Conservation (phyloP, 2,797 vertebrate species). For the Sebastes cheni region DNA sequence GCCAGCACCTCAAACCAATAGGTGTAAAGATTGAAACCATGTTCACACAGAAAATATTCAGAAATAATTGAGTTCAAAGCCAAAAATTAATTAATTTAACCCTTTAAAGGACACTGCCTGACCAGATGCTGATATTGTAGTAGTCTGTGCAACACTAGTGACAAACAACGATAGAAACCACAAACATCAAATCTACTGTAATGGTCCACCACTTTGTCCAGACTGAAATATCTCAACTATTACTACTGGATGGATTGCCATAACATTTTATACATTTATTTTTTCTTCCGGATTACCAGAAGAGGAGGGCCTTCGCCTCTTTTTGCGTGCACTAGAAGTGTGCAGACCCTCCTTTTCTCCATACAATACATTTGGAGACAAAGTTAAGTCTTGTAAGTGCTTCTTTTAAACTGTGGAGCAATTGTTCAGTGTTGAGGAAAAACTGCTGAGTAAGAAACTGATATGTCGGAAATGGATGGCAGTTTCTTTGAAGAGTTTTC, state of each 20-base stretch:
- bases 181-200: background rate
- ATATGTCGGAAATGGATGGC: background rate
- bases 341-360: background rate
- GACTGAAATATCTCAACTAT: background rate
- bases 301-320: background rate
- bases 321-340: background rate
- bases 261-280: background rate
- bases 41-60: background rate
- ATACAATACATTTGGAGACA: background rate
- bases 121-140: background rate
- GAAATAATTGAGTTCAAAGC: background rate
- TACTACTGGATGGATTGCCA: background rate
- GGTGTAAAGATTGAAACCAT: background rate
- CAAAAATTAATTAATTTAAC: background rate
- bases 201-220: background rate
- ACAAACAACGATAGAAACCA: background rate
- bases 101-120: background rate
- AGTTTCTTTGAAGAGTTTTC: slow-evolving; percentile 4
- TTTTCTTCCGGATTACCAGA: too few species aligned
- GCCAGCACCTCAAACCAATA: background rate
- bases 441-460: background rate
- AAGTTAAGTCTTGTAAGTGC: background rate
- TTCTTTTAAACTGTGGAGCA: background rate
- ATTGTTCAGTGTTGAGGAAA: background rate
- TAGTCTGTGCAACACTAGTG: background rate